phyloP scores from a whole-genome alignment of 2,888 invertebrate genomes.

The Apoderus coryli region DNA sequence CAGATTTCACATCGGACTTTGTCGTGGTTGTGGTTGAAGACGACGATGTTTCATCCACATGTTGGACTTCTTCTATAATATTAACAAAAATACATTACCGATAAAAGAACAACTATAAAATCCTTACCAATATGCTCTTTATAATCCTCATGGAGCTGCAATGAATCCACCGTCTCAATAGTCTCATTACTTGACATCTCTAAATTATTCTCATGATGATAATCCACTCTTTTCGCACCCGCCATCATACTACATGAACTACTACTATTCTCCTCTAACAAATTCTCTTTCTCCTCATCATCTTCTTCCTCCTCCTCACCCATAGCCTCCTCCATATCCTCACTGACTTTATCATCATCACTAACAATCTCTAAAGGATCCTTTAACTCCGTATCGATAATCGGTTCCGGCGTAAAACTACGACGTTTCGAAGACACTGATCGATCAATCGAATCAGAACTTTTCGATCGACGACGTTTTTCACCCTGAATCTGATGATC shows the following conservation, averaged over 20 bases:
- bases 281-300: constrained; percentile 19
- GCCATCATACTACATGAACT: constrained; percentile 20
- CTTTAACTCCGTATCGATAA: constrained; percentile 16
- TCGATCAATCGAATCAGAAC: not conserved
- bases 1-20: constrained; percentile 18
- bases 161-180: constrained; percentile 23
- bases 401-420: constrained; percentile 13
- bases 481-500: constrained; percentile 12
- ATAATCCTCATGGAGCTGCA: constrained; percentile 22
- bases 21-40: constrained; percentile 21
- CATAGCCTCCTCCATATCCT: constrained; percentile 18
- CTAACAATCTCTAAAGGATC: constrained; percentile 16
- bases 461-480: not conserved
- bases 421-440: constrained; percentile 4
- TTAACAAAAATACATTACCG: not conserved
- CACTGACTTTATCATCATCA: constrained; percentile 7
- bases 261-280: constrained; percentile 18
- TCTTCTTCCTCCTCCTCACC: constrained; percentile 21
- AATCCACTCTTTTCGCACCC: too few relatives aligned
- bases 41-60: constrained; percentile 19
- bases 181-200: constrained; percentile 21
- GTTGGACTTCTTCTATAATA: constrained; percentile 11
- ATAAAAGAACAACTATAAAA: too few relatives aligned
- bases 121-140: constrained; percentile 17
- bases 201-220: constrained; percentile 18